Evolutionary conservation across 2,797 vertebrate species (phyloP).

Genomic region (Meda fulgida): DNA sequence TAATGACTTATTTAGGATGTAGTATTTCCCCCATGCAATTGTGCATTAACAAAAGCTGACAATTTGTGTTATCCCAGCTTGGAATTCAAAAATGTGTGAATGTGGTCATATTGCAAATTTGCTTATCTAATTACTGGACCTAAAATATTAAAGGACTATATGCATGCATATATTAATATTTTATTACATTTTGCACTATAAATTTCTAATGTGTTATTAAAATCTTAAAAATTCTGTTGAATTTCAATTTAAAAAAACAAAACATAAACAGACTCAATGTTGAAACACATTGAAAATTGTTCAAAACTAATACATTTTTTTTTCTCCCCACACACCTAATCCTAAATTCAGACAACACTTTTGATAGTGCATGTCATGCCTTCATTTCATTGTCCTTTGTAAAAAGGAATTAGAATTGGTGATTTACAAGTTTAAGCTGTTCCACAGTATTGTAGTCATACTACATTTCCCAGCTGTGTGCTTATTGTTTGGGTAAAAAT

Average conservation of each 20-base stretch:
- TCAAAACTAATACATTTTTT: no score
- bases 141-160: background rate
- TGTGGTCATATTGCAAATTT: background rate
- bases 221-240: background rate
- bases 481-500: constrained; percentile 58
- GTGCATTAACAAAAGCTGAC: background rate
- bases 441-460: background rate
- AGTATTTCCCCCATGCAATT: background rate
- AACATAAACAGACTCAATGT: background rate
- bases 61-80: background rate
- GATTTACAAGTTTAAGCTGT: constrained; percentile 3
- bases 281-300: no score
- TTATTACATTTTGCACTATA: background rate
- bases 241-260: background rate
- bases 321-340: background rate
- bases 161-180: background rate
- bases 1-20: background rate
- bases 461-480: constrained; percentile 56
- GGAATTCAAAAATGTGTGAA: background rate
- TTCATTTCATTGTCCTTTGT: background rate
- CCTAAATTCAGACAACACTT: background rate
- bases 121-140: background rate
- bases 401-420: background rate
- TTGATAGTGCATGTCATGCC: background rate
- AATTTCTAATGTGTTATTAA: background rate